These are phyloP conservation scores for Drosophila rubida DNA, from an alignment of 2,888 invertebrate species.

Conservation along the genomic window DNA sequence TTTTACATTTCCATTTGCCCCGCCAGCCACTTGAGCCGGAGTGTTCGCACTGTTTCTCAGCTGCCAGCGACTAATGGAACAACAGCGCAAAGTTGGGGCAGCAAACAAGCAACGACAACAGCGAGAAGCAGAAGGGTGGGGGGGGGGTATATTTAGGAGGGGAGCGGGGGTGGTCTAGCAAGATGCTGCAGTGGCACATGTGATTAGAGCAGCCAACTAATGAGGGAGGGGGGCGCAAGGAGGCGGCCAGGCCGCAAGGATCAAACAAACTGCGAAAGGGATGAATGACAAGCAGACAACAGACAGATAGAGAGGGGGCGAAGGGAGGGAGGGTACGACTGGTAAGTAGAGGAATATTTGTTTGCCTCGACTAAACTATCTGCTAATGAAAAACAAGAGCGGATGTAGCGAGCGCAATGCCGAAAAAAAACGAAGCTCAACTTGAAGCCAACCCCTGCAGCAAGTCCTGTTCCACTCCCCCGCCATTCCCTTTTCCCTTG, in stretches of 20 bases:
- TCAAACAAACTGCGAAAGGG: conserved; percentile 60
- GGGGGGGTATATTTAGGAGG: no score
- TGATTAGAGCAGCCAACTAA: conserved; percentile 53
- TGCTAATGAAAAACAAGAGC: conserved; percentile 66
- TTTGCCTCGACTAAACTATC: conserved; percentile 52
- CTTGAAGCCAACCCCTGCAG: neutral
- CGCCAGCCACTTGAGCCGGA: conserved; percentile 28
- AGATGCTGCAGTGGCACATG: conserved; percentile 21
- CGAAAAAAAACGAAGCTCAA: conserved; percentile 8
- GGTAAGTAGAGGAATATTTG: conserved; percentile 13
- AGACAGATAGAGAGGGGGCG: neutral
- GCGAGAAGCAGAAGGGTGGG: no score
- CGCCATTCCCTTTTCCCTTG: neutral
- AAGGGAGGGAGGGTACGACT: no score
- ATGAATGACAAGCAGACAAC: conserved; percentile 31
- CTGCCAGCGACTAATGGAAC: conserved; percentile 30
- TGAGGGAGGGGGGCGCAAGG: conserved; percentile 11
- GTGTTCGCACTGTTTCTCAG: conserved; percentile 18
- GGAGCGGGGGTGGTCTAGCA: no score
- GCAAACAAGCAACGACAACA: conserved; percentile 19
- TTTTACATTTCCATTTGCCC: conserved; percentile 37
- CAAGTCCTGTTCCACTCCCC: neutral
- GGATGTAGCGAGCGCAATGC: conserved; percentile 24
- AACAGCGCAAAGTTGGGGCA: conserved; percentile 36
- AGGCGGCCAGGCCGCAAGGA: conserved; percentile 32